These are phyloP conservation scores for Fukomys damarensis DNA, from an alignment of 2,113 vertebrate genomes.

Conservation along the genomic window DNA sequence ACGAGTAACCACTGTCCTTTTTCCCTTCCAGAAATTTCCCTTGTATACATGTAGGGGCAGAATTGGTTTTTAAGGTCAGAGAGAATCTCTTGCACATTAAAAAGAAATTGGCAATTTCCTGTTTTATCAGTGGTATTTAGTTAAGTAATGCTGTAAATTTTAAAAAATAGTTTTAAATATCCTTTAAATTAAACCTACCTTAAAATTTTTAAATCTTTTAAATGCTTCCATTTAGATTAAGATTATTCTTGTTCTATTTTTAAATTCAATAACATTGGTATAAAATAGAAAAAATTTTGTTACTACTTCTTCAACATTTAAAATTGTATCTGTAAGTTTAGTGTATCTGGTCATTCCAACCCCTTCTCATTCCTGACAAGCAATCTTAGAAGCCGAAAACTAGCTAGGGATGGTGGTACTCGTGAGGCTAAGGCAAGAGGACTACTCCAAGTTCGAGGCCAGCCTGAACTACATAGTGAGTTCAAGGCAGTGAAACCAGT, in stretches of 20 bases:
- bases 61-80: background rate
- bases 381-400: background rate
- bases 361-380: background rate
- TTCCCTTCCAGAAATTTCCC: background rate
- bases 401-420: background rate
- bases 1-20: background rate
- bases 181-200: background rate
- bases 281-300: background rate
- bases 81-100: background rate
- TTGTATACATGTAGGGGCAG: background rate
- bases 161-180: background rate
- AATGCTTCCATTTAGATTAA: background rate
- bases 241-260: background rate
- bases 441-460: background rate
- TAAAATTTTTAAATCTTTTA: slow-evolving; percentile 1
- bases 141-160: background rate
- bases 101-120: background rate
- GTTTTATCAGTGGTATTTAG: background rate
- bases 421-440: background rate
- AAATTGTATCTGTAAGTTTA: background rate
- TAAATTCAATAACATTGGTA: background rate
- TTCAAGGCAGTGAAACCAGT: background rate
- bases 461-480: background rate
- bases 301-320: background rate
- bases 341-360: background rate